A percentile compares a stretch with the other conserved stretches of the same genome.
Evolutionary conservation across 1,140 invertebrate genomes (phyloP).

Genomic region (Drosophila bocqueti): DNA sequence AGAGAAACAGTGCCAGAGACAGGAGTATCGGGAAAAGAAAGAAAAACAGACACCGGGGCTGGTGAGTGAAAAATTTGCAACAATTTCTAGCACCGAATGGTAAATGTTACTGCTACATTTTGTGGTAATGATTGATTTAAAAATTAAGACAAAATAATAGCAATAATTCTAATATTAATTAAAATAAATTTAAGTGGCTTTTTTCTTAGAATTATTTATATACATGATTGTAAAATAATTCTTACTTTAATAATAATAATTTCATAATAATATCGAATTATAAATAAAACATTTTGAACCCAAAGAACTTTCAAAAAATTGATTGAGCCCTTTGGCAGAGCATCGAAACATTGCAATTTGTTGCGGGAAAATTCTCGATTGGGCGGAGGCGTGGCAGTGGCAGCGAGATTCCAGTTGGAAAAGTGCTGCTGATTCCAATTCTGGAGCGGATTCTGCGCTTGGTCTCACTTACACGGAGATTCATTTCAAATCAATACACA

Average conservation of each 20-base stretch:
- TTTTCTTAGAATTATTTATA: neutral
- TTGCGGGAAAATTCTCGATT: slow-evolving; percentile 12
- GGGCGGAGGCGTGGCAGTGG: slow-evolving; percentile 4
- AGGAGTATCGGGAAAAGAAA: slow-evolving; percentile 17
- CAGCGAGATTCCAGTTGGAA: slow-evolving; percentile 19
- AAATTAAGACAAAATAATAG: neutral
- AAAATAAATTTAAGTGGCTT: neutral
- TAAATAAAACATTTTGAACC: neutral
- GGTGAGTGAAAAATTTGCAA: slow-evolving; percentile 12
- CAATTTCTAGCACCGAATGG: neutral
- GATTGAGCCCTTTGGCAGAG: neutral
- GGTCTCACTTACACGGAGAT: slow-evolving; percentile 71
- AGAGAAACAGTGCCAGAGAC: slow-evolving; percentile 30
- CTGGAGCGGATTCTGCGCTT: slow-evolving; percentile 47
- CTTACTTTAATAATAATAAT: neutral
- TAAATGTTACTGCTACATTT: neutral
- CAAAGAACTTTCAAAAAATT: too few relatives aligned
- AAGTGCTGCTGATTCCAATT: slow-evolving; percentile 16
- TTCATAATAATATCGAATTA: neutral
- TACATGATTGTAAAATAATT: neutral
- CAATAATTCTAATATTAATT: neutral
- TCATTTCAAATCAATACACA: slow-evolving; percentile 82
- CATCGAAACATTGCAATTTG: slow-evolving; percentile 24
- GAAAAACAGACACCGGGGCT: slow-evolving; percentile 34
- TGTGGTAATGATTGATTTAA: neutral